Percentiles rank a stretch among this genome's conserved stretches.
Conservation (phyloP, 2,888 invertebrate species). For the Tachina grossa region DNA sequence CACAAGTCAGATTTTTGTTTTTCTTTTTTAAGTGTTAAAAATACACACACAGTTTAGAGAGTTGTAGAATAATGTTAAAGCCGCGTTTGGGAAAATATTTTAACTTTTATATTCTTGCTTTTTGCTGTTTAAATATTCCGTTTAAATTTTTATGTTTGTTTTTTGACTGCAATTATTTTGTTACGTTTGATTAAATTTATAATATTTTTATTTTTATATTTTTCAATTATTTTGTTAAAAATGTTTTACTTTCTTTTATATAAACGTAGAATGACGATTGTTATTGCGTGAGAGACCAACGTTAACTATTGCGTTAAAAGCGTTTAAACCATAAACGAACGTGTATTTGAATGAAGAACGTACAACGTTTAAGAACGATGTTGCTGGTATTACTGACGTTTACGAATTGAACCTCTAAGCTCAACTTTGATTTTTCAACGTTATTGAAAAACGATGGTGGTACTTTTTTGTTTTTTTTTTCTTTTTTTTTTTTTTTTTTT, state of each 20-base stretch:
- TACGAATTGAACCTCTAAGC: conserved; percentile 79
- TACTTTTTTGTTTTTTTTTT: conserved; percentile 36
- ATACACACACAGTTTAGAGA: not conserved
- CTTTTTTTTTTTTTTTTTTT: not conserved
- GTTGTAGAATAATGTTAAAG: not conserved
- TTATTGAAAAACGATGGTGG: conserved; percentile 67
- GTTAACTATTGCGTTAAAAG: conserved; percentile 68
- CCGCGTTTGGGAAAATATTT: conserved; percentile 5
- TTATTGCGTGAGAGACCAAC: conserved; percentile 68
- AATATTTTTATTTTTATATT: not conserved
- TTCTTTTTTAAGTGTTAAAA: not conserved
- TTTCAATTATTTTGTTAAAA: conserved; percentile 4
- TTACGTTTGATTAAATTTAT: conserved; percentile 11
- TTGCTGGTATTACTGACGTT: conserved; percentile 81
- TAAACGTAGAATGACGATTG: conserved; percentile 57
- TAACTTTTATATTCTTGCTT: not conserved
- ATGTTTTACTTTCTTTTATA: conserved; percentile 4
- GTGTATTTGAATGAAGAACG: conserved; percentile 57
- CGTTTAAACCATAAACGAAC: conserved; percentile 61
- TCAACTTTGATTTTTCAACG: conserved; percentile 80
- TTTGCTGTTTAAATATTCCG: not conserved
- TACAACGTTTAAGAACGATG: conserved; percentile 75
- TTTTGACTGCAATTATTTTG: conserved; percentile 12
- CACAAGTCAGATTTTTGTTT: conserved; percentile 6
- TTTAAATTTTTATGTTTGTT: not conserved